These are phyloP conservation scores for Gobionotothen gibberifrons DNA, from an alignment of 2,797 vertebrate species.

Conservation along the genomic window DNA sequence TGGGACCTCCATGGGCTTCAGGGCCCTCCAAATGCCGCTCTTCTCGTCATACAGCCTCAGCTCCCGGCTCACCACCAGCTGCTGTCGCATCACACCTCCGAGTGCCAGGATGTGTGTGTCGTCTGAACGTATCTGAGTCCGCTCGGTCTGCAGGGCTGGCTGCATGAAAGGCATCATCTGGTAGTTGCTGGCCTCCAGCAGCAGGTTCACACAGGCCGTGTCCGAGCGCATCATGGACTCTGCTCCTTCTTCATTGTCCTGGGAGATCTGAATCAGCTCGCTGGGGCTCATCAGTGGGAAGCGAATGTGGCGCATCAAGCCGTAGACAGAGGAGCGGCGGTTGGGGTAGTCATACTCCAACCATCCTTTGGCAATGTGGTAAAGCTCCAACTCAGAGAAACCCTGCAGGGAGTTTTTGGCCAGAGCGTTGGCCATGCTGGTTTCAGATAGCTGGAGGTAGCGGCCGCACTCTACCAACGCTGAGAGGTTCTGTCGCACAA, in stretches of 20 bases:
- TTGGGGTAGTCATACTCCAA: slow-evolving; percentile 67
- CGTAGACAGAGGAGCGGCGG: slow-evolving; percentile 66
- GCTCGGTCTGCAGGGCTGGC: slow-evolving; percentile 83
- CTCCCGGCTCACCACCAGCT: slow-evolving; percentile 87
- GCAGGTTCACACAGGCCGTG: slow-evolving; percentile 84
- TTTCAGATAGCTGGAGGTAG: slow-evolving; percentile 80
- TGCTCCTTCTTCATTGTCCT: slow-evolving; percentile 75
- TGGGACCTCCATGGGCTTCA: slow-evolving; percentile 85
- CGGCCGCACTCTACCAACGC: slow-evolving; percentile 72
- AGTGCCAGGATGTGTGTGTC: slow-evolving; percentile 83
- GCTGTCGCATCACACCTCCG: slow-evolving; percentile 88
- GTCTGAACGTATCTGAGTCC: slow-evolving; percentile 85
- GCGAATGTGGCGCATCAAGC: slow-evolving; percentile 84
- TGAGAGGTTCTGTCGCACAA: slow-evolving; percentile 82
- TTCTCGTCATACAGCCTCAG: slow-evolving; percentile 83
- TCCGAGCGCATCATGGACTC: slow-evolving; percentile 80
- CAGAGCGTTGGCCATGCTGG: slow-evolving; percentile 78
- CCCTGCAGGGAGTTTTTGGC: slow-evolving; percentile 81
- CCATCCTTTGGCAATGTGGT: slow-evolving; percentile 81
- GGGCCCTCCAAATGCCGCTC: slow-evolving; percentile 78
- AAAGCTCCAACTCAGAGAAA: slow-evolving; percentile 86
- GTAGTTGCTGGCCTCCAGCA: slow-evolving; percentile 89
- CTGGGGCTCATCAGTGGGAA: slow-evolving; percentile 86
- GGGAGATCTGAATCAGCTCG: slow-evolving; percentile 87
- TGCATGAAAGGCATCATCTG: slow-evolving; percentile 90